Evolutionary conservation across 2,797 vertebrate genomes (phyloP), one percentile per base, ranked within the genome.

Genomic region (Sciurus carolinensis): DNA sequence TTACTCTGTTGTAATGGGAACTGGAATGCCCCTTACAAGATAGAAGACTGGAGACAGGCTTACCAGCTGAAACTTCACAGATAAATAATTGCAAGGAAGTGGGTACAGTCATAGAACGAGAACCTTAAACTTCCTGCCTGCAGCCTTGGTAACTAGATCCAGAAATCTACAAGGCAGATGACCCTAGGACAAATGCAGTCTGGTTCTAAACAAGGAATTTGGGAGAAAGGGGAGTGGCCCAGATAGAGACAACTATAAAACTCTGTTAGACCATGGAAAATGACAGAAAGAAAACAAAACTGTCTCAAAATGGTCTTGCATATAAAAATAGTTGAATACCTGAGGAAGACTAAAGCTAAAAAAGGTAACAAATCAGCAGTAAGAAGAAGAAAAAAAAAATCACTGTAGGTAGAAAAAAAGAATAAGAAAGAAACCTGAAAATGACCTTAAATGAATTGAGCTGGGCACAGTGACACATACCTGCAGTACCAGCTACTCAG

Each of bases 301-400:
- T 10, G 18, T 92, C 22, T 87, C 71, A 92, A 50, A 94, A 77
- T 47, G 33, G 59, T 66, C 47, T 15, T 91, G 10, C 22, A 90
- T 86, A 62, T 80, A 59, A 85, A 75, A 94, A 66, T 67, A 50
- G 7, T 93, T 36, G 87, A 87, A 80, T 26, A 39, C 33, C 22
- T 33, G 33, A 79, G 6, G 47, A 85, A 94, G 88, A 52, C 52
- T 73, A 88, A 72, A 79, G 28, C 57, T 86, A n/a, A 91, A 42
- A 71, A 2, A 81, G 62, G 81, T 67, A 86, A 57, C 24, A 86
- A 92, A 86, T 85, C 50, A 86, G n/a, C 20, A 89, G 14, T 54
- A 89, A 86, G 33, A 20, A 79, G 52, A 89, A 86, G 33, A 33
- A 39, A 75, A 26, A 82, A 81, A 94, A 44, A 82, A 73, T 94